Base-by-base conservation (phyloP, 2,888 invertebrate species). In the Omphaloscelis lunosa region DNA sequence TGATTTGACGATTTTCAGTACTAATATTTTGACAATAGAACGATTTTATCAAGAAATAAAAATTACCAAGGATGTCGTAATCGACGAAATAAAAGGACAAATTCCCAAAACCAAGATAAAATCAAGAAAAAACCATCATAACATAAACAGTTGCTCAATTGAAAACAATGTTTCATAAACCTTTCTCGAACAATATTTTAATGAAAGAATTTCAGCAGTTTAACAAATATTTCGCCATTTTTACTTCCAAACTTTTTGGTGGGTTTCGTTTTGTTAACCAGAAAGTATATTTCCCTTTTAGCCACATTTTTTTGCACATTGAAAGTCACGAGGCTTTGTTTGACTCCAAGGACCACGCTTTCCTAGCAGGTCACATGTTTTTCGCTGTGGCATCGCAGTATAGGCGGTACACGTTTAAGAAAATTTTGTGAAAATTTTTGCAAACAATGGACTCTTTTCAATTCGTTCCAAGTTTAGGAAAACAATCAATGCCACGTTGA, bases 241-340 rank as follows among this genome's bases (percentile, higher is more conserved):
- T 72, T 56, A 29, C 48, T 74, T 56, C 2, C 0, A 41, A 79
- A 62, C 61, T 67, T 29, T 77, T 71, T 75, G 23, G 5, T 23
- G 5, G 85, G 66, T 62, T 86, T 77, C 72, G 11, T 53, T 69
- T 59, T 62, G 61, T 69, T 39, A 23, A 5, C 12, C 15, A 4
- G 45, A 58, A 69, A 27, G 11, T 34, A 53, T 29, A 9, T 70
- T 76, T 34, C 23, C 9, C 45, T 48, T 48, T n/a, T 29, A n/a
- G 58, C 58, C 29, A 86, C 66, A 70, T 74, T 87, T 65, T 53
- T 70, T 27, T n/a, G 45, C 53, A 59, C 62, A 77, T 79, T 85
- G 2, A 0, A 0, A 53, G 62, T 79, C 86, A 79, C 88, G 86
- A 86, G 77, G 70, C 15, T 39, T 34, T 59, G 6, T 45, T 62